Evolutionary conservation across 2,113 vertebrate species (phyloP), one percentile per base, ranked within the genome.

Genomic region (Corydoras sp.): DNA sequence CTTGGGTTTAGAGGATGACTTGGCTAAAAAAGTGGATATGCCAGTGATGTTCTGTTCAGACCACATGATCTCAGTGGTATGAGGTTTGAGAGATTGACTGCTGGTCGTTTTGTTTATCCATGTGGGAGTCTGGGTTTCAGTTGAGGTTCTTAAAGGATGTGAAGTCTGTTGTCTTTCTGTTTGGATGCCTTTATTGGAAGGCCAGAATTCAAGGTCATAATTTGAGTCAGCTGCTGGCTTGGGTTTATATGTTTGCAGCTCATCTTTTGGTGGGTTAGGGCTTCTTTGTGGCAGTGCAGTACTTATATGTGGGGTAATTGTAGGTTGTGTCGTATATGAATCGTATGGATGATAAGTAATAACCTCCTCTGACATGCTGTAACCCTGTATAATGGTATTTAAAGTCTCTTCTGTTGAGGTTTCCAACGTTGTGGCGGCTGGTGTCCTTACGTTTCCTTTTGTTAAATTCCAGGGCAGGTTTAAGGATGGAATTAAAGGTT

Each of bases 51-150:
- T 24, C 31, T 10, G 58, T 43, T 64, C 80, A 77, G 73, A 63
- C 74, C 73, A 62, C 48, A 70, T 74, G 61, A 68, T 78, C 72
- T 77, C 68, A 71, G 74, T 74, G 67, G 59, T 74, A 76, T 67
- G 69, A 78, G 35, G 70, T 80, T 75, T 78, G 64, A 64, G 76
- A 72, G 81, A 72, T 51, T 72, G 82, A 71, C 66, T 75, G 59
- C 56, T 73, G 72, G n/a, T 85, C 83, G 81, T 54, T 13, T 31
- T 58, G 43, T 31, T 32, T 35, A n/a, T 35, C 15, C 55, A 50
- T 31, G 53, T 15, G 55, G 50, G 49, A 43, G 68, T 56, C 59
- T 8, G 32, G 12, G n/a, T 61, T 54, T 61, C 48, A n/a, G 35
- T 64, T 24, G 29, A 18, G 55, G 68, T 50, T 13, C 35, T 30